Conservation (phyloP, 1,140 invertebrate species). For the Neodiprion pinetum region DNA sequence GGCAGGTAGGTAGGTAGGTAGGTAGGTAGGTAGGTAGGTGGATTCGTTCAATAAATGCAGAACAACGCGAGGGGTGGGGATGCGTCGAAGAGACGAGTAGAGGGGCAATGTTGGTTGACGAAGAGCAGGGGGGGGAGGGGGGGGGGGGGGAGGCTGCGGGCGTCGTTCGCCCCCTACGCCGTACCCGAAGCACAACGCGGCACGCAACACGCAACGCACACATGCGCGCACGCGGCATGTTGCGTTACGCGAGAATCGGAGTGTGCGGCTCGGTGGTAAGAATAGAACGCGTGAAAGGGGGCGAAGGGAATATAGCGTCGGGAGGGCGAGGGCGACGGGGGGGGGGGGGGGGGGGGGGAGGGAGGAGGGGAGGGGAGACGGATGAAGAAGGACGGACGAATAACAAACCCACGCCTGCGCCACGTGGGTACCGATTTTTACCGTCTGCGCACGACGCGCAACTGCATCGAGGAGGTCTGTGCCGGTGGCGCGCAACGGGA, state of each 20-base stretch:
- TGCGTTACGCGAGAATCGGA: too few species aligned
- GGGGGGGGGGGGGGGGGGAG: neutral
- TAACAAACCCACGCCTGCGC: constrained; percentile 52
- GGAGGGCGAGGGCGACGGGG: neutral
- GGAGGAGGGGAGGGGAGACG: constrained; percentile 5
- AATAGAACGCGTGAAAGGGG: constrained; percentile 5
- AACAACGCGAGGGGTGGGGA: constrained; percentile 7
- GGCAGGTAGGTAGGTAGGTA: neutral
- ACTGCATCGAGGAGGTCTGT: neutral
- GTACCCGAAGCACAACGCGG: too few species aligned
- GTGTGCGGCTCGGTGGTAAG: constrained; percentile 18
- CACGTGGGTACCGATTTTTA: constrained; percentile 38
- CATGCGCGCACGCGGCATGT: too few species aligned
- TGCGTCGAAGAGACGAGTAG: constrained; percentile 6
- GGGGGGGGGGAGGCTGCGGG: neutral
- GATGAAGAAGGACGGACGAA: constrained; percentile 36
- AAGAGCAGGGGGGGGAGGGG: neutral
- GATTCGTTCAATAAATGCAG: constrained; percentile 49
- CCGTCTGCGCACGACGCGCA: neutral
- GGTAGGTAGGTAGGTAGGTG: neutral
- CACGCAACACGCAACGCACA: neutral
- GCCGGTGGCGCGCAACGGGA: neutral
- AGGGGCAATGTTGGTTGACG: neutral
- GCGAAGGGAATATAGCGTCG: neutral
- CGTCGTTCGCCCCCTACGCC: too few species aligned